phyloP scores from a whole-genome alignment of 2,797 vertebrate genomes.

The Poecilia wingei region DNA sequence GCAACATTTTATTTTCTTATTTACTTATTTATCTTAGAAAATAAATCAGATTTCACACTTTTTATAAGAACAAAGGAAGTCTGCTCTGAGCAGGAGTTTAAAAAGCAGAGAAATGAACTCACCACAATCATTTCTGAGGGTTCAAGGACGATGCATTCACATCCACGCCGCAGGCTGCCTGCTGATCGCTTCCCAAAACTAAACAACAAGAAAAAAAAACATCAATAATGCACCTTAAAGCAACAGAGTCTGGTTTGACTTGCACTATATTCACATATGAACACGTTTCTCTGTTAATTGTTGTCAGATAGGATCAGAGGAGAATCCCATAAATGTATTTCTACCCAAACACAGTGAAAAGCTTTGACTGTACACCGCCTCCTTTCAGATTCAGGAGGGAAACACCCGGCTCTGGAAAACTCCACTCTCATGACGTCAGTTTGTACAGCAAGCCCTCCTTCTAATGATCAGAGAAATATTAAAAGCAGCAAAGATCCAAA shows the following conservation, averaged over 20 bases:
- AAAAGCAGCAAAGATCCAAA: slow-evolving; percentile 40
- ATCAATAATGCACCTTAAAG: not conserved
- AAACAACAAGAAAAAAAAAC: not conserved
- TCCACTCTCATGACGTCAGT: slow-evolving; percentile 62
- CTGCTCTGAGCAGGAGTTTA: not conserved
- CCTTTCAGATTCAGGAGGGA: slow-evolving; percentile 51
- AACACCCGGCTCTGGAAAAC: slow-evolving; percentile 74
- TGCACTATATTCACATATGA: not conserved
- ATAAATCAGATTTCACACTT: not conserved
- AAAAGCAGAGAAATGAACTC: slow-evolving; percentile 70
- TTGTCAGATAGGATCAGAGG: not conserved
- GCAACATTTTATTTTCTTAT: not conserved
- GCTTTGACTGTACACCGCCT: slow-evolving; percentile 57
- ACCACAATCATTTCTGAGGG: slow-evolving; percentile 99
- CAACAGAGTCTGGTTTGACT: accelerated
- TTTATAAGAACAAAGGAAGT: not conserved
- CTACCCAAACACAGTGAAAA: slow-evolving; percentile 37
- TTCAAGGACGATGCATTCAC: slow-evolving; percentile 98
- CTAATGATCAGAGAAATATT: slow-evolving; percentile 36
- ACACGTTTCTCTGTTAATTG: not conserved
- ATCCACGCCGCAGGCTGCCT: slow-evolving; percentile 94
- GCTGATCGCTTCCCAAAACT: slow-evolving; percentile 97
- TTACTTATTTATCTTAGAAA: not conserved
- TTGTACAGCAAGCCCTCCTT: slow-evolving; percentile 45
- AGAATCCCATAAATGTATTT: not conserved